A percentile compares a stretch with the other conserved stretches of the same genome.
Conservation (phyloP, 2,797 vertebrate species). For the Danionella dracula region DNA sequence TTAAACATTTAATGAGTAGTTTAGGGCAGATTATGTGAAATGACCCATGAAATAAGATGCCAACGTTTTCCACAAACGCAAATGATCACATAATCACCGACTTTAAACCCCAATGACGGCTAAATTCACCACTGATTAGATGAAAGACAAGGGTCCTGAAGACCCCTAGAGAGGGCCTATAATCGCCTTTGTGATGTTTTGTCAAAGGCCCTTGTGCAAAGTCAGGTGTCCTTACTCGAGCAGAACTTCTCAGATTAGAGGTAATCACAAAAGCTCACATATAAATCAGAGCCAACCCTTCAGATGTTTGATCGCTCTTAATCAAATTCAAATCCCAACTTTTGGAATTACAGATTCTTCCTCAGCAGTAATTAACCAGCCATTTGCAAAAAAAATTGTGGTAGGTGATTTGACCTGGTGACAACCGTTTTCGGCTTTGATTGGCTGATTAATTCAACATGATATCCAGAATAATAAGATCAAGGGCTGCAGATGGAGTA, state of each 20-base stretch:
- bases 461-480: conserved; percentile 2
- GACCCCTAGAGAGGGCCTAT: background rate
- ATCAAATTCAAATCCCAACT: conserved; percentile 16
- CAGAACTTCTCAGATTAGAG: conserved; percentile 1
- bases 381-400: conserved; percentile 2
- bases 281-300: background rate
- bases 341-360: conserved; percentile 3
- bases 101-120: background rate
- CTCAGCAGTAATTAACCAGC: conserved; percentile 4
- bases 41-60: conserved; percentile 13
- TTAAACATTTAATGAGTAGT: conserved; percentile 1
- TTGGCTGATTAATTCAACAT: background rate
- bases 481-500: background rate
- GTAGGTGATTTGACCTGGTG: background rate
- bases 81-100: background rate
- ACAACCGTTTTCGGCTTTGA: background rate
- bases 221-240: background rate
- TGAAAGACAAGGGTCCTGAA: background rate
- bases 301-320: conserved; percentile 4
- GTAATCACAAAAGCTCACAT: background rate
- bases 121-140: background rate
- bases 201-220: conserved; percentile 3
- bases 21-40: conserved; percentile 1
- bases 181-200: background rate
- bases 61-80: background rate